phyloP scores from a whole-genome alignment of 2,797 vertebrate species.

The Sciurus vulgaris region DNA sequence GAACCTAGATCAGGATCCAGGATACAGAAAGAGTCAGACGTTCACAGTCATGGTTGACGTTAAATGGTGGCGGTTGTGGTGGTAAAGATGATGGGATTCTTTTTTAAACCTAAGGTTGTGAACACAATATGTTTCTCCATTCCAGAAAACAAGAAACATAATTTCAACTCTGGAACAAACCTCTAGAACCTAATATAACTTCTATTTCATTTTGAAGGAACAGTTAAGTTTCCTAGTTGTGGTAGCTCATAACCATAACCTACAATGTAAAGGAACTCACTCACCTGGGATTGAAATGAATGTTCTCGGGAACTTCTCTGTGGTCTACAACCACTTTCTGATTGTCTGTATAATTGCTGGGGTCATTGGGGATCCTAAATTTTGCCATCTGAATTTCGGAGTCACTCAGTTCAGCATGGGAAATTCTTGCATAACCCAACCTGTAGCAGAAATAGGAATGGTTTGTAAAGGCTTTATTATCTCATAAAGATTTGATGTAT shows the following conservation, averaged over 20 bases:
- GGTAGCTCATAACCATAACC: not conserved
- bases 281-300: constrained; percentile 88
- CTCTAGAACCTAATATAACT: not conserved
- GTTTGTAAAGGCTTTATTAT: constrained; percentile 63
- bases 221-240: not conserved
- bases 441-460: constrained; percentile 76
- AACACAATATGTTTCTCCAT: not conserved
- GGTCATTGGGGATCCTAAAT: constrained; percentile 87
- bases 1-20: not conserved
- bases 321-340: constrained; percentile 85
- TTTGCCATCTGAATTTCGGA: constrained; percentile 89
- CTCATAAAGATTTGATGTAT: not conserved
- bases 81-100: no score
- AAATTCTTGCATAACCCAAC: constrained; percentile 88
- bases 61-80: no score
- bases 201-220: not conserved
- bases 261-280: constrained; percentile 40
- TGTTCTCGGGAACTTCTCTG: constrained; percentile 83
- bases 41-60: fast-evolving
- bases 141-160: not conserved
- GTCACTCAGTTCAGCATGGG: constrained; percentile 88
- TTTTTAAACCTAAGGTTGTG: not conserved
- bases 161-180: not conserved
- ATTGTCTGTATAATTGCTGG: constrained; percentile 85
- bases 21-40: not conserved